Evolutionary conservation across 2,797 vertebrate genomes (phyloP).

Genomic region (Mallotus villosus): DNA sequence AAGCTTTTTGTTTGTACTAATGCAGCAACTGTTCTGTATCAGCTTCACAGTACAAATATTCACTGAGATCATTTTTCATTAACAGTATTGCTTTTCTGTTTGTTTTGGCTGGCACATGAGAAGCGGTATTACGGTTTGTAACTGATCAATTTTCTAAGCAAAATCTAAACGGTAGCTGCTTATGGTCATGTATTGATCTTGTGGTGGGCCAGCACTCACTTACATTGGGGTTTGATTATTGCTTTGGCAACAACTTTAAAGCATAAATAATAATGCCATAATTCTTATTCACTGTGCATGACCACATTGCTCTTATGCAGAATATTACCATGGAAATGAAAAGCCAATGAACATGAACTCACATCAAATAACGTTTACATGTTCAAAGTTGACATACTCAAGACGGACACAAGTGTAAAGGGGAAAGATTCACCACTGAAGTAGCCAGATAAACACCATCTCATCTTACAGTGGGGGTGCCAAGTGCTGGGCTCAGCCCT

Average conservation of each 20-base stretch:
- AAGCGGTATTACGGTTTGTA: neutral
- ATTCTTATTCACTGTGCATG: neutral
- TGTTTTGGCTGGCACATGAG: neutral
- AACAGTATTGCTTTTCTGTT: neutral
- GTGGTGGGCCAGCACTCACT: neutral
- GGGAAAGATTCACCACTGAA: constrained; percentile 33
- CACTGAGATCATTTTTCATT: neutral
- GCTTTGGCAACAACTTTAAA: neutral
- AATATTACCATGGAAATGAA: neutral
- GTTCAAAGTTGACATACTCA: constrained; percentile 40
- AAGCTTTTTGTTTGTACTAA: constrained; percentile 52
- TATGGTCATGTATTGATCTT: neutral
- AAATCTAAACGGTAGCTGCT: constrained; percentile 1
- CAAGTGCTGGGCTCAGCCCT: constrained; percentile 66
- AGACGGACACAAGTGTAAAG: constrained; percentile 25
- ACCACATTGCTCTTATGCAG: neutral
- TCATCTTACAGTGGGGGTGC: constrained; percentile 59
- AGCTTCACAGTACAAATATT: constrained; percentile 22
- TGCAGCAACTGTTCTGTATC: constrained; percentile 28
- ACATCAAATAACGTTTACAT: constrained; percentile 6
- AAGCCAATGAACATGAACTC: constrained; percentile 19
- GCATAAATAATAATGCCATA: neutral
- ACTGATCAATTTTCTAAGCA: neutral
- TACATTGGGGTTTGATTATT: neutral
- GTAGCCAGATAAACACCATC: constrained; percentile 56